A percentile compares a stretch with the other conserved stretches of the same genome.
These are phyloP conservation scores for Muraenolepis orangiensis DNA, from an alignment of 2,797 vertebrate species.

Conservation along the genomic window DNA sequence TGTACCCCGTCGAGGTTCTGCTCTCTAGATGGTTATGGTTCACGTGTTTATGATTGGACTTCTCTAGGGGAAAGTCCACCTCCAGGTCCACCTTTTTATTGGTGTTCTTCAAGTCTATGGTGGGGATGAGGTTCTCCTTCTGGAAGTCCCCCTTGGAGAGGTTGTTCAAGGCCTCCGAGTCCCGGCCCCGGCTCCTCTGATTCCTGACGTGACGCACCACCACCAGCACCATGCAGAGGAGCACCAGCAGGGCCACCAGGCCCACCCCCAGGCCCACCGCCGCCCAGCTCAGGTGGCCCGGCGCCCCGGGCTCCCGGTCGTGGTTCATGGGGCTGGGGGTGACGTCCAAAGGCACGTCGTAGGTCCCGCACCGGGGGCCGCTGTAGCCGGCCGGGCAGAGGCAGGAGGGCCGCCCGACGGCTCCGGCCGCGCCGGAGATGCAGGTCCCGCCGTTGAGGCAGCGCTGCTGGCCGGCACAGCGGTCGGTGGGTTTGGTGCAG, in stretches of 20 bases:
- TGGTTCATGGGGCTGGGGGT: slow-evolving; percentile 29
- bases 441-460: slow-evolving; percentile 93
- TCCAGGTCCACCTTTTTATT: slow-evolving; percentile 94
- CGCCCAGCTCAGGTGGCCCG: slow-evolving; percentile 78
- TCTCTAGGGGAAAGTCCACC: slow-evolving; percentile 86
- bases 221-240: slow-evolving; percentile 84
- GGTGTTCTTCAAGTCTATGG: slow-evolving; percentile 93
- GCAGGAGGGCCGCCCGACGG: slow-evolving; percentile 71
- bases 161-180: slow-evolving; percentile 92
- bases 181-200: slow-evolving; percentile 70
- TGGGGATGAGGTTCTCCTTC: slow-evolving; percentile 92
- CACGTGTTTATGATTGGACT: slow-evolving; percentile 93
- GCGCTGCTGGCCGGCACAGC: slow-evolving; percentile 75
- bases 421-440: background rate
- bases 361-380: slow-evolving; percentile 81
- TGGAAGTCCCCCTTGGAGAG: slow-evolving; percentile 84
- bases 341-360: slow-evolving; percentile 31
- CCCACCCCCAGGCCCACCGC: slow-evolving; percentile 85
- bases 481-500: slow-evolving; percentile 77
- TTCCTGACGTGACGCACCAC: slow-evolving; percentile 81
- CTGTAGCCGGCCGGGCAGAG: slow-evolving; percentile 79
- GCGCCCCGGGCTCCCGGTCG: slow-evolving; percentile 38
- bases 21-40: slow-evolving; percentile 88
- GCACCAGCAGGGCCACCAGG: slow-evolving; percentile 81
- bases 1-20: slow-evolving; percentile 84